Evolutionary conservation across 2,888 invertebrate species (phyloP), one percentile per base, ranked within the genome.

Genomic region (Argyra leucocephala): DNA sequence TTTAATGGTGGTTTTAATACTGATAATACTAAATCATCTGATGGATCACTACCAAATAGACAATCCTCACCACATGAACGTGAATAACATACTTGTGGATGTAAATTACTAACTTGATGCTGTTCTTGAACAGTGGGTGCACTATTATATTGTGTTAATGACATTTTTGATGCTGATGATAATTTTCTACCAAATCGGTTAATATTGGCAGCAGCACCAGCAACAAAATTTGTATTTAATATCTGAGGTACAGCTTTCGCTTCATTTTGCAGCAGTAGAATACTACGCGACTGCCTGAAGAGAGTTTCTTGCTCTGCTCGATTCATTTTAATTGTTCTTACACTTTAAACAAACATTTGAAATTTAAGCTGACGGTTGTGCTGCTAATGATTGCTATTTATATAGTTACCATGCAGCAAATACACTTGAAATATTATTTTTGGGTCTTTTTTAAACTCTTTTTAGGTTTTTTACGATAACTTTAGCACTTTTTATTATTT

Each of bases 261-360:
- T 68, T 70, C 70, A 64, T 72, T 71, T 61, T 73, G 73, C 63
- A 71, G 71, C 71, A 73, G 68, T 67, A 72, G 69, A 67, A 86
- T 78, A 74, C 84, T 84, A 70, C 85, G 82, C 71, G 85, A 85
- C 74, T 85, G 85, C 71, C 85, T 80, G 74, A 83, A 86, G 71
- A 86, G 78, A 72, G 81, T 83, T 74, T 85, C 85, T 78, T 86
- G 85, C 75, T 85, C 85, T 69, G 83, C 84, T 67, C 85, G 82
- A 80, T 85, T 85, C 85, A 85, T 85, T 73, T 80, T 81, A 73
- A 75, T 74, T 69, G 74, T 71, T 73, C 79, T 81, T 70, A 75
- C 74, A 66, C 75, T 71, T 78, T 81, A 79, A 73, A 81, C 79
- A 75, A 80, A 78, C 81, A 81, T 81, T 76, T 69, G 57, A 9